These are phyloP conservation scores for Diabrotica balteata DNA, from an alignment of 2,888 invertebrate species.

Conservation along the genomic window DNA sequence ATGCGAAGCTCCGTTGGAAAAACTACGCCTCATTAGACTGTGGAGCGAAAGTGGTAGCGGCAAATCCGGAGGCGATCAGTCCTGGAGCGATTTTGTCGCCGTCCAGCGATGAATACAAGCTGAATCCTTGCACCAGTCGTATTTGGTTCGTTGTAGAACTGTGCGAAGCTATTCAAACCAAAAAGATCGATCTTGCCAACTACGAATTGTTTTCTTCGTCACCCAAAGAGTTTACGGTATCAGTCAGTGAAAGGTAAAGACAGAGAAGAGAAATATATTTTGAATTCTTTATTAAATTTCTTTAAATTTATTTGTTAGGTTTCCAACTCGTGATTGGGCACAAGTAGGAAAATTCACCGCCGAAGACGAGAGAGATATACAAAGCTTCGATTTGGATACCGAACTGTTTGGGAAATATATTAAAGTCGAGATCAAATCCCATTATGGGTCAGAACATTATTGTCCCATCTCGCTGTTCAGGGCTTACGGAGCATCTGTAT, in stretches of 20 bases:
- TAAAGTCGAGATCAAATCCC: constrained; percentile 89
- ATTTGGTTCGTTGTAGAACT: constrained; percentile 97
- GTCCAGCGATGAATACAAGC: constrained; percentile 95
- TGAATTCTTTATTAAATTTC: not conserved
- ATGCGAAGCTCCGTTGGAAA: constrained; percentile 66
- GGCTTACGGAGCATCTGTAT: constrained; percentile 92
- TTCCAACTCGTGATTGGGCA: constrained; percentile 90
- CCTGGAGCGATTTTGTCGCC: constrained; percentile 86
- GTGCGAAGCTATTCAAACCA: constrained; percentile 96
- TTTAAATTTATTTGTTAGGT: constrained; percentile 2
- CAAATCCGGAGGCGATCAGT: constrained; percentile 92
- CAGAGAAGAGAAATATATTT: not conserved
- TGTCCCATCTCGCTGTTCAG: constrained; percentile 96
- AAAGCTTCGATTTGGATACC: constrained; percentile 82
- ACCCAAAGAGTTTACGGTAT: constrained; percentile 89
- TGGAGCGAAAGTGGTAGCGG: constrained; percentile 92
- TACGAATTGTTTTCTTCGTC: constrained; percentile 98
- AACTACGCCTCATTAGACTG: constrained; percentile 98
- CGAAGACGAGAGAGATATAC: constrained; percentile 84
- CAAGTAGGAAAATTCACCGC: constrained; percentile 87
- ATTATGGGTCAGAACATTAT: constrained; percentile 96
- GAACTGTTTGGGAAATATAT: constrained; percentile 88
- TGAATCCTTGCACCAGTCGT: constrained; percentile 91
- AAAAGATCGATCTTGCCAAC: constrained; percentile 94
- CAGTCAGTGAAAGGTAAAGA: constrained; percentile 81